Conservation (phyloP, 2,113 vertebrate species). For the Tauraco erythrolophus region DNA sequence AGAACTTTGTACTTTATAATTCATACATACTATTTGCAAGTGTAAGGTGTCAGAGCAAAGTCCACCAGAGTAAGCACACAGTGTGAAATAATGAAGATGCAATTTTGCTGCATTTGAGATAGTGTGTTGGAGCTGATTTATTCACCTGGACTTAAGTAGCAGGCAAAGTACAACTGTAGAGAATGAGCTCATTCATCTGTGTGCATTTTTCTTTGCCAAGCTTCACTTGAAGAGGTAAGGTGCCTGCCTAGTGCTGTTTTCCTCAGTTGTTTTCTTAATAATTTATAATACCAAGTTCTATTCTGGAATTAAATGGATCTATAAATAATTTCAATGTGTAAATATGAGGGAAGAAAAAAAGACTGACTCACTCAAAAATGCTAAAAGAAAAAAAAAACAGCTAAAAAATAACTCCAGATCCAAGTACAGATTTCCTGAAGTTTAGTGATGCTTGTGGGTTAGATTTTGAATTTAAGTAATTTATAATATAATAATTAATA, state of each 20-base stretch:
- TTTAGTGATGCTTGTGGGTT: background rate
- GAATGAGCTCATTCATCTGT: background rate
- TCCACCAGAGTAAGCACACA: background rate
- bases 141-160: slow-evolving; percentile 56
- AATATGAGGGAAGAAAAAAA: background rate
- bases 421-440: background rate
- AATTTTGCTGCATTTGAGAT: slow-evolving; percentile 44
- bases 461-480: background rate
- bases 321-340: background rate
- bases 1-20: slow-evolving; percentile 37
- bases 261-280: background rate
- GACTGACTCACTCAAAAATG: background rate
- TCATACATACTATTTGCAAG: background rate
- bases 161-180: slow-evolving; percentile 65
- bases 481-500: background rate
- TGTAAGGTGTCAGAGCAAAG: slow-evolving; percentile 17
- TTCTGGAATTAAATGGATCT: background rate
- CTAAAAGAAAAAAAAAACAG: background rate
- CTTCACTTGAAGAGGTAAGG: slow-evolving; percentile 57
- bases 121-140: background rate
- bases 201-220: background rate
- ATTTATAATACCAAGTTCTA: background rate
- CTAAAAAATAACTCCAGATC: background rate
- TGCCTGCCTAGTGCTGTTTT: background rate
- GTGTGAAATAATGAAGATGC: slow-evolving; percentile 2